Percentiles rank a stretch among this genome's conserved stretches.
Evolutionary conservation across 2,888 invertebrate genomes (phyloP).

Genomic region (Agrotis ipsilon): DNA sequence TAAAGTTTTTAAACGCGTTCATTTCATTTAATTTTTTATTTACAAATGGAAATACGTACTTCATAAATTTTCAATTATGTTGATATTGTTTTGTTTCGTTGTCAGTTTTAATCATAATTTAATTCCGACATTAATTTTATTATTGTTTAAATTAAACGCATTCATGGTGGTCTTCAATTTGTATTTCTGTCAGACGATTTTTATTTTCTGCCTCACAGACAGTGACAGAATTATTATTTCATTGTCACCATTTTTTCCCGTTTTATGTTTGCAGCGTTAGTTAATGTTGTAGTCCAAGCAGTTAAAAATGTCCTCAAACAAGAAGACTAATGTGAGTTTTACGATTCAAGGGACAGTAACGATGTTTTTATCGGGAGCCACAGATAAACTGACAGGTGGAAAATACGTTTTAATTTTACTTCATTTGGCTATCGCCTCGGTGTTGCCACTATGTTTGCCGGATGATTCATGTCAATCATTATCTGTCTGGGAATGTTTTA

Average conservation of each 20-base stretch:
- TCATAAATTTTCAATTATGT: conserved; percentile 19
- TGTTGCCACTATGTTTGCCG: conserved; percentile 28
- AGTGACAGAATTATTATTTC: background rate
- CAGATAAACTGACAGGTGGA: conserved; percentile 60
- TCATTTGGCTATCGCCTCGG: conserved; percentile 30
- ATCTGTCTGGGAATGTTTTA: conserved; percentile 54
- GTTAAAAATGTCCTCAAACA: conserved; percentile 44
- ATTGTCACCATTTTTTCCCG: background rate
- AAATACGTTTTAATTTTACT: conserved; percentile 30
- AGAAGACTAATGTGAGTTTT: conserved; percentile 50
- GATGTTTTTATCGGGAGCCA: conserved; percentile 56
- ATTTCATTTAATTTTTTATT: conserved; percentile 29
- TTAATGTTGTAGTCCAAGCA: conserved; percentile 25
- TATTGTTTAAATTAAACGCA: conserved; percentile 7
- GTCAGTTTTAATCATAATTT: conserved; percentile 19
- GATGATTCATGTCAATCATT: conserved; percentile 40
- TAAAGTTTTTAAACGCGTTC: conserved; percentile 30
- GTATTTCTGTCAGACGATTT: background rate
- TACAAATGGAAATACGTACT: conserved; percentile 9
- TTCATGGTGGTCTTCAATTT: conserved; percentile 15
- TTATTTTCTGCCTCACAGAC: background rate
- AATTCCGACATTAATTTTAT: conserved; percentile 1
- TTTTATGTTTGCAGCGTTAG: conserved; percentile 8
- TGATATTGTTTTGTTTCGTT: conserved; percentile 22
- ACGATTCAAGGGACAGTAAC: conserved; percentile 48